phyloP scores from a whole-genome alignment of 1,140 invertebrate genomes.

The Lepidurus packardi region DNA sequence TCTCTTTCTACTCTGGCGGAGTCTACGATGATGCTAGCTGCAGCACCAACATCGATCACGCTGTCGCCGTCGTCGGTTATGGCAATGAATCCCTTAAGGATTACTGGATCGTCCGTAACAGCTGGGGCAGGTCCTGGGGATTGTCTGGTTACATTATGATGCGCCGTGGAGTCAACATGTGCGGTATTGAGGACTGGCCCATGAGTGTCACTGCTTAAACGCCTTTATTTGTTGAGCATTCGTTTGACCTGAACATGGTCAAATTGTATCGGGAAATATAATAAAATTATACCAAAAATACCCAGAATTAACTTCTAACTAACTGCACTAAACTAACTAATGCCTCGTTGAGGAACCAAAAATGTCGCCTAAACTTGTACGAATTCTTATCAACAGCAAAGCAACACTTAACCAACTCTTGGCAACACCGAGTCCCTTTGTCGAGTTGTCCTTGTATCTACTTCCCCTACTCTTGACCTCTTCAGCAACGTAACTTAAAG shows the following conservation, averaged over 20 bases:
- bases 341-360: too few relatives aligned
- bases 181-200: slow-evolving; percentile 46
- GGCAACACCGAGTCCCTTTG: too few relatives aligned
- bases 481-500: too few relatives aligned
- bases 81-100: slow-evolving; percentile 42
- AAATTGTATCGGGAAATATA: background rate
- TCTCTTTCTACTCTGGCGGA: slow-evolving; percentile 40
- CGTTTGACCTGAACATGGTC: slow-evolving; percentile 27
- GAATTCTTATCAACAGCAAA: too few relatives aligned
- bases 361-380: too few relatives aligned
- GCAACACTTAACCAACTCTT: too few relatives aligned
- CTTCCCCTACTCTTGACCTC: too few relatives aligned
- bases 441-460: too few relatives aligned
- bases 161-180: slow-evolving; percentile 46
- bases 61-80: slow-evolving; percentile 49
- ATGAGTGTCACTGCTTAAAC: slow-evolving; percentile 31
- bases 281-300: background rate
- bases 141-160: slow-evolving; percentile 45
- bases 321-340: too few relatives aligned
- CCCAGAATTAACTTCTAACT: background rate
- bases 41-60: slow-evolving; percentile 44
- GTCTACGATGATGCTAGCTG: slow-evolving; percentile 41
- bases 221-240: background rate
- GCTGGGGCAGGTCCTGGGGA: slow-evolving; percentile 44
- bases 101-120: slow-evolving; percentile 52